Evolutionary conservation across 2,113 vertebrate genomes (phyloP), one percentile per base, ranked within the genome.

Genomic region (Oncorhynchus nerka): DNA sequence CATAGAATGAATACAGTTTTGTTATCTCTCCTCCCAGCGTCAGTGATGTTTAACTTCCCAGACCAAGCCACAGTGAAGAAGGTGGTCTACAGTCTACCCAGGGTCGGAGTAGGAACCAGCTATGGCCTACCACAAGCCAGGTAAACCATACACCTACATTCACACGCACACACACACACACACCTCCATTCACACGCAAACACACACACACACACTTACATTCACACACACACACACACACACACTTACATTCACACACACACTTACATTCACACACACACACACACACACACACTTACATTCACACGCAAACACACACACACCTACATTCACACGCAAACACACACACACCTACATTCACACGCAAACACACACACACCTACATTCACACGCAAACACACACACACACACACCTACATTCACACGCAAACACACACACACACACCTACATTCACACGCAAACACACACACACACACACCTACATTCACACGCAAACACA

Each of bases 21-120:
- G 91, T 91, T 75, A 89, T 75, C 79, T 81, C 73, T 86, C 81
- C 59, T 69, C 75, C 62, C 92, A 99, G 98, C 97, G 19, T 98
- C 97, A 0, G 97, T 99, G 81, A 97, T 99, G 96, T 99, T 99
- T 90, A 99, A 98, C 95, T 98, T 98, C 86, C 97, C 97, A 73
- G 98, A 99, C 81, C 98, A 98, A 93, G 94, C 97, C 88, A 99
- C 97, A 1, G 97, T 99, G 45, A 99, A 97, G 92, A 98, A 97
- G 85, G 97, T 97, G 75, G 94, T 99, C 30, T 96, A 98, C 88
- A 97, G 97, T 86, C 94, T 99, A 81, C 97, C 98, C 83, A 95
- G 96, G 68, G 98, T 99, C 77, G 98, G 98, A 75, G 97, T 99
- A 71, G 98, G 98, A 79, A 99, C 98, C 93, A 99, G 98, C 92